Conservation (phyloP, 2,113 vertebrate species). For the Clinocottus analis region DNA sequence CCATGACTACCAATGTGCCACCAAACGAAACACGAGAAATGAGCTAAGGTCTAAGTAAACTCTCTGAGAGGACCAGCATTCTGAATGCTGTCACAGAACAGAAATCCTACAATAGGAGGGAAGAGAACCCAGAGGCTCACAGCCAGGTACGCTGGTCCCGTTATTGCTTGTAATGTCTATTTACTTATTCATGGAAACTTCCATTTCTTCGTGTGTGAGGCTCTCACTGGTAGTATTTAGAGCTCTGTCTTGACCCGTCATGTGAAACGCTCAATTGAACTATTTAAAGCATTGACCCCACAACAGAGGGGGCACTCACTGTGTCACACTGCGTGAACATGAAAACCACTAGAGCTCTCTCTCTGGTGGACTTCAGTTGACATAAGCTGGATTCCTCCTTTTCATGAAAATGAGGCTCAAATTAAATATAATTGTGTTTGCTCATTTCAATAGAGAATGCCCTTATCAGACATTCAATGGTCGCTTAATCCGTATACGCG, state of each 20-base stretch:
- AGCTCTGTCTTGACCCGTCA: not conserved
- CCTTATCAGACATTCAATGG: slow-evolving; percentile 6
- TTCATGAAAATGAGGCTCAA: slow-evolving; percentile 13
- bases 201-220: not conserved
- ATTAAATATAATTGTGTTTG: slow-evolving; percentile 1
- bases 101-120: not conserved
- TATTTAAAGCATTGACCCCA: not conserved
- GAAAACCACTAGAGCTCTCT: not conserved
- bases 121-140: not conserved
- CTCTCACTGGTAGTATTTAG: not conserved
- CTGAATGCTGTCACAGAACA: not conserved
- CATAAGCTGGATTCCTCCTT: slow-evolving; percentile 12
- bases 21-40: not conserved
- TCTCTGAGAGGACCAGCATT: too few relatives aligned
- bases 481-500: slow-evolving; percentile 17
- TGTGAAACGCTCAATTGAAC: not conserved
- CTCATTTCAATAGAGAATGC: slow-evolving; percentile 19
- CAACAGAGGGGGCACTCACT: not conserved
- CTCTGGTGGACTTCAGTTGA: not conserved
- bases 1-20: not conserved
- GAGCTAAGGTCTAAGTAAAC: not conserved
- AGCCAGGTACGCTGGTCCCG: not conserved
- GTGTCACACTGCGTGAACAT: not conserved
- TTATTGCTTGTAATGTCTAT: not conserved
- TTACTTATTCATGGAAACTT: not conserved